Evolutionary conservation across 2,797 vertebrate genomes (phyloP), one percentile per base, ranked within the genome.

Genomic region (Crocidura indochinensis): DNA sequence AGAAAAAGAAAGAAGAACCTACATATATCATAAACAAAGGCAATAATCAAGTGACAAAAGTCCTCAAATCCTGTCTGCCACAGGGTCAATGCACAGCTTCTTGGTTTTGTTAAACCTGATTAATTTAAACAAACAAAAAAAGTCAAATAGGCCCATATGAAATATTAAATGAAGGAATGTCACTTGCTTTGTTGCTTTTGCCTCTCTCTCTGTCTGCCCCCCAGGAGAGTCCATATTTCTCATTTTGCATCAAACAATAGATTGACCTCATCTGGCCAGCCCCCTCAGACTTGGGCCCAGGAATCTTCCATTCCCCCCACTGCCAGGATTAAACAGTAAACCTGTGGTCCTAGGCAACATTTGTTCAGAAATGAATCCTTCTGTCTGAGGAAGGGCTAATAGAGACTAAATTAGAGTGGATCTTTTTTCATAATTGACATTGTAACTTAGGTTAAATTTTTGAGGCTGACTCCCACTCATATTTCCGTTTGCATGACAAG

Each of bases 1-100:
- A 77, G 75, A 26, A 85, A 81, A 81, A 91, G 9, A 14, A n/a
- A 67, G 15, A 47, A 56, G 80, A 67, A 90, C 15, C 60, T 72
- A 53, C 67, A 83, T 5, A 20, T 3, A 71, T 78, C 60, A 84
- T 15, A 91, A 67, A 87, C 47, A 83, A 65, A 84, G 60, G 19
- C 38, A 47, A 62, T 2, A 9, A 64, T 56, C 46, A 14, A 51
- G 51, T 0, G 2, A 44, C 22, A 67, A 78, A 90, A 67, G 75
- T 87, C 75, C 38, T 47, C 56, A 71, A 79, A 29, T 46, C 38
- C 11, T 26, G 15, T 17, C 26, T 53, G 9, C 64, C 71, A 27
- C 67, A 38, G 31, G 49, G 27, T 10, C 12, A 6, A 29, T 26
- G 17, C 10, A 6, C 80, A 64, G 84, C 14, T 73, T 26, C 53